Conservation (phyloP, 2,113 vertebrate species). For the Cochlearius cochlearius region DNA sequence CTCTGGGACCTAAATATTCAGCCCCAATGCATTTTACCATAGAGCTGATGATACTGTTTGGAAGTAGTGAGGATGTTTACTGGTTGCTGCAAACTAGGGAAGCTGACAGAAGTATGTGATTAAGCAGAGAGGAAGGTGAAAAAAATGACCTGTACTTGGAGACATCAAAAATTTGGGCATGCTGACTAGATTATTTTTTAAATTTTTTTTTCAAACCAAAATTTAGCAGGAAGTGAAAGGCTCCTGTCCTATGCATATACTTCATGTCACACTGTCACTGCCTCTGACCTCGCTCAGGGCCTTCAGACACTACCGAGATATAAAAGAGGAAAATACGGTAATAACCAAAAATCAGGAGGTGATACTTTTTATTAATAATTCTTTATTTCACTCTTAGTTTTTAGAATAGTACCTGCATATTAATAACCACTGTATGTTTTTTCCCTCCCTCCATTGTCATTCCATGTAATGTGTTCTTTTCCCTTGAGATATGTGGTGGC, state of each 20-base stretch:
- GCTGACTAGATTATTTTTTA: background rate
- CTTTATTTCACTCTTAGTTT: background rate
- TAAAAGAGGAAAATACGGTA: background rate
- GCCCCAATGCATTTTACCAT: background rate
- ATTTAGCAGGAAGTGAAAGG: background rate
- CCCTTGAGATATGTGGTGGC: background rate
- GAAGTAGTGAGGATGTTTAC: background rate
- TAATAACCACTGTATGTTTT: background rate
- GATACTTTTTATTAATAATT: background rate
- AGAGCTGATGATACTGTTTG: background rate
- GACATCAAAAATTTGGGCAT: background rate
- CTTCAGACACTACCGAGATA: background rate
- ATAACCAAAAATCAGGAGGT: background rate
- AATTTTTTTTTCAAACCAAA: background rate
- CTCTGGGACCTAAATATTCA: background rate
- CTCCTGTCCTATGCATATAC: background rate
- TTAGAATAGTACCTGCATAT: background rate
- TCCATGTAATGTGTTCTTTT: background rate
- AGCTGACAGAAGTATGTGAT: background rate
- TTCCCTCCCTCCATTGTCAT: background rate
- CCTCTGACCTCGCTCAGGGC: background rate
- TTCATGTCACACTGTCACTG: background rate
- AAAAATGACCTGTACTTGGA: background rate
- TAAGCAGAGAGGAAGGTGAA: background rate
- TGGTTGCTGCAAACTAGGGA: background rate